These are phyloP conservation scores for Pyrocoelia pectoralis DNA, from an alignment of 2,888 invertebrate species.

Conservation along the genomic window DNA sequence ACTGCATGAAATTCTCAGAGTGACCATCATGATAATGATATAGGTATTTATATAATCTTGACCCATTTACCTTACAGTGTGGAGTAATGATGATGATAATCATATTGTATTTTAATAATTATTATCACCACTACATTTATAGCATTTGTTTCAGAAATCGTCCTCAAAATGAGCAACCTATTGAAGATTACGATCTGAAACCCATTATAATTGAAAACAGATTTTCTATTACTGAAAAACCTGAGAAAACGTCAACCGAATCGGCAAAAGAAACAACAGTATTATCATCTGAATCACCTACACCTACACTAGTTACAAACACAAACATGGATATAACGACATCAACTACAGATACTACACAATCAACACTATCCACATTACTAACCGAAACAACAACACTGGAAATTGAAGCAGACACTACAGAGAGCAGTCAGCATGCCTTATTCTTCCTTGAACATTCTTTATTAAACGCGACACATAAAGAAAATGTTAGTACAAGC, in stretches of 20 bases:
- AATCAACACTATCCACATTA: conserved; percentile 21
- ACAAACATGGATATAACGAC: not conserved
- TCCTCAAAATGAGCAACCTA: conserved; percentile 4
- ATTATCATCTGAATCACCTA: conserved; percentile 5
- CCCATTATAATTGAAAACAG: not conserved
- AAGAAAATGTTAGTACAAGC: conserved; percentile 31
- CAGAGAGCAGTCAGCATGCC: conserved; percentile 37
- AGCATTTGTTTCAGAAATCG: not conserved
- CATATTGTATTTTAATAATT: too few relatives aligned
- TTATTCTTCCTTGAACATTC: conserved; percentile 43
- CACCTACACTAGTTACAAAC: not conserved
- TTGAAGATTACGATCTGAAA: not conserved
- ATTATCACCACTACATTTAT: too few relatives aligned
- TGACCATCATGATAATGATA: too few relatives aligned
- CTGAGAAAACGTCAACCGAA: not conserved
- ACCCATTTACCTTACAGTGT: too few relatives aligned
- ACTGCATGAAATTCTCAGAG: too few relatives aligned
- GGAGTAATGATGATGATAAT: too few relatives aligned
- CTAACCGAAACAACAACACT: conserved; percentile 28
- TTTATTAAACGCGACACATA: conserved; percentile 31
- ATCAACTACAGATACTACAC: conserved; percentile 18
- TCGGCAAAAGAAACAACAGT: not conserved
- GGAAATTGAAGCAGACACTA: conserved; percentile 24
- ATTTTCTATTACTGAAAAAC: not conserved
- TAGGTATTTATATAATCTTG: too few relatives aligned